Percentiles rank a stretch among this genome's conserved stretches.
Conservation (phyloP, 2,888 invertebrate genomes). For the Stegophylla sp. region DNA sequence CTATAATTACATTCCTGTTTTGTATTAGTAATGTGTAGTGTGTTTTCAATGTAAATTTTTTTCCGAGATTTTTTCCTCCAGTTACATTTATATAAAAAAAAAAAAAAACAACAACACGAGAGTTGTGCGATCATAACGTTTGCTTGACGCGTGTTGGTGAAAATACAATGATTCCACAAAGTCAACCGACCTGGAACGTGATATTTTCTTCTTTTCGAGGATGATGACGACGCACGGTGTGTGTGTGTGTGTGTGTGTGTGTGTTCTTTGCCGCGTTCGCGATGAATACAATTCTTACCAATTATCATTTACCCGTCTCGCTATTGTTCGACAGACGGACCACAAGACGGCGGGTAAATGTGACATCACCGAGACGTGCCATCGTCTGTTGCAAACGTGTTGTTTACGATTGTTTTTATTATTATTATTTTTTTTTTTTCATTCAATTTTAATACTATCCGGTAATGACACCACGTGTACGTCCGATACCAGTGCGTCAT, state of each 20-base stretch:
- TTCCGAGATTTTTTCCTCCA: not conserved
- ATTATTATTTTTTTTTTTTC: not conserved
- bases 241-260: no score
- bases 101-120: not conserved
- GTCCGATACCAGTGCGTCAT: not conserved
- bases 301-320: constrained; percentile 46
- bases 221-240: not conserved
- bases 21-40: no score
- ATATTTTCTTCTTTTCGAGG: constrained; percentile 12
- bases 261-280: constrained; percentile 3
- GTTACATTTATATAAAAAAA: not conserved
- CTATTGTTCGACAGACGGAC: constrained; percentile 46
- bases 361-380: constrained; percentile 53
- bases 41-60: not conserved
- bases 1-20: no score
- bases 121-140: constrained; percentile 20
- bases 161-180: constrained; percentile 48
- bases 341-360: constrained; percentile 31
- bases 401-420: constrained; percentile 5
- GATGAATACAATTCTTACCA: constrained; percentile 50
- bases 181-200: constrained; percentile 54
- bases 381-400: constrained; percentile 7
- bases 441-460: not conserved
- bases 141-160: constrained; percentile 27
- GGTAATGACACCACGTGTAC: not conserved